Percentiles rank a stretch among this genome's conserved stretches.
Conservation (phyloP, 2,888 invertebrate species). For the Lordiphosa andalusiaca region DNA sequence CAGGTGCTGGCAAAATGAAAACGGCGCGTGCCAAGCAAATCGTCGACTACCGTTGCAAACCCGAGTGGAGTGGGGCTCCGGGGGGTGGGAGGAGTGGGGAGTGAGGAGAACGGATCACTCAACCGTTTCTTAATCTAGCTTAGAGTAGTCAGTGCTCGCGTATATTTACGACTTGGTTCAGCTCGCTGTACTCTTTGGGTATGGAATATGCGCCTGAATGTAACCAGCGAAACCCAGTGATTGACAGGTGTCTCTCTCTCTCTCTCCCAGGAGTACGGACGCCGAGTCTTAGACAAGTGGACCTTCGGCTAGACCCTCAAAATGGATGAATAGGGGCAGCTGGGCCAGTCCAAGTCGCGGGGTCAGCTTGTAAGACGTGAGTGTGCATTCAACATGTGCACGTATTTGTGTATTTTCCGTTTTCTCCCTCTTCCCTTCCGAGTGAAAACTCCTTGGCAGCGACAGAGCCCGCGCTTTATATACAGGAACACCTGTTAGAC, state of each 20-base stretch:
- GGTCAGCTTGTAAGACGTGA: constrained; percentile 1
- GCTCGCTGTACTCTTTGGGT: constrained; percentile 1
- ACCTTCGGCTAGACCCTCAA: neutral
- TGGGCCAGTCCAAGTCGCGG: constrained; percentile 5
- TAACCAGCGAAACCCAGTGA: neutral
- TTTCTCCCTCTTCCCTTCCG: constrained; percentile 32
- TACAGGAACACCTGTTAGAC: constrained; percentile 57
- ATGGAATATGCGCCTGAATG: constrained; percentile 1
- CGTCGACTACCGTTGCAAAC: constrained; percentile 50
- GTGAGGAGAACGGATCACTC: constrained; percentile 40
- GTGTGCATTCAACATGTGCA: constrained; percentile 11
- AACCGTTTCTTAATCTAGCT: constrained; percentile 41
- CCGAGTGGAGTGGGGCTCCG: constrained; percentile 14
- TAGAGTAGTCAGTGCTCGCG: constrained; percentile 4
- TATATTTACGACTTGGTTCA: constrained; percentile 3
- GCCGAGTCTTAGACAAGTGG: neutral
- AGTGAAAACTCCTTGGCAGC: constrained; percentile 36
- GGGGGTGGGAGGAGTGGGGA: neutral
- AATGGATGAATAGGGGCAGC: constrained; percentile 1
- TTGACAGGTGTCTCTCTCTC: constrained; percentile 7
- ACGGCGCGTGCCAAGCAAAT: constrained; percentile 63
- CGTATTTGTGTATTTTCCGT: constrained; percentile 21
- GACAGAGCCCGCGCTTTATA: constrained; percentile 43
- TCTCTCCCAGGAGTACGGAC: neutral
- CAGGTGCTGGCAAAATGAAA: constrained; percentile 36